A percentile compares a stretch with the other conserved stretches of the same genome.
Conservation (phyloP, 2,113 vertebrate species). For the Mobula birostris region DNA sequence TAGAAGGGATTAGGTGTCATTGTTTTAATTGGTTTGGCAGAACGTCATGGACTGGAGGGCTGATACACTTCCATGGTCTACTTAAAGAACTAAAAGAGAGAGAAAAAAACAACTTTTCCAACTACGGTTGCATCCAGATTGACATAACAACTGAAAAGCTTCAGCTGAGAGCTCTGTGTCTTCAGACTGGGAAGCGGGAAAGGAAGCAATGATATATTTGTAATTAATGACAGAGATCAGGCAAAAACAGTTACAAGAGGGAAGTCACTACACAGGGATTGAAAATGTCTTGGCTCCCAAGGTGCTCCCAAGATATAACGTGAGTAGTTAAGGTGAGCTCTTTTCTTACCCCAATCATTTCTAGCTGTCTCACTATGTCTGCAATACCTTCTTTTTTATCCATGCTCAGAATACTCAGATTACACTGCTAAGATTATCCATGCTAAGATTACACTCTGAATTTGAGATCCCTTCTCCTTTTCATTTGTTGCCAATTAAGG, state of each 20-base stretch:
- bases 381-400: neutral
- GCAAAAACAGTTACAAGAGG: neutral
- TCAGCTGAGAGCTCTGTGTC: neutral
- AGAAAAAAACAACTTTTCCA: neutral
- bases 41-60: no score
- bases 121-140: neutral
- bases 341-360: neutral
- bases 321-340: neutral
- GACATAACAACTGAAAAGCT: neutral
- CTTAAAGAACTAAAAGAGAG: neutral
- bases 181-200: neutral
- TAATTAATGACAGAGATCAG: neutral
- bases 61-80: no score
- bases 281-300: neutral
- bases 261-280: neutral
- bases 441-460: neutral
- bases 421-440: no score
- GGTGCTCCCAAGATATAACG: neutral
- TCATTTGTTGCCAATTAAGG: no score
- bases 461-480: no score
- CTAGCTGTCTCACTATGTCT: neutral
- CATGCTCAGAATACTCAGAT: neutral
- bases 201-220: neutral
- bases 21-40: no score
- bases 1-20: no score